Conservation (phyloP, 2,113 vertebrate genomes). For the Excalfactoria chinensis region DNA sequence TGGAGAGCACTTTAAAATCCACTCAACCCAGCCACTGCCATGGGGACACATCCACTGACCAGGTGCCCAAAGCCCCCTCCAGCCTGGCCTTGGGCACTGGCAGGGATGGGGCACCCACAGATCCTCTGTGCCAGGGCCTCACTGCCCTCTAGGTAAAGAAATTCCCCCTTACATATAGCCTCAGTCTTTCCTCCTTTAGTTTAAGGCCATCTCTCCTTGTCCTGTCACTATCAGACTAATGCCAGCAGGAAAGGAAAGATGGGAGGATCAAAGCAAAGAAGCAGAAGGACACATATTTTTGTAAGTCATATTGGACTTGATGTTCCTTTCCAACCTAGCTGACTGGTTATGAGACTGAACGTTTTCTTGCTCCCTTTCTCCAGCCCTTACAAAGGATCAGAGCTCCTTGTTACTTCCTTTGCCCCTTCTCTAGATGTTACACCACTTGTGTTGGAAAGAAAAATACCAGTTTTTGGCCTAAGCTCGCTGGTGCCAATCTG, state of each 20-base stretch:
- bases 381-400: accelerated
- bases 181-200: not conserved
- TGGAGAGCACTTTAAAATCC: not conserved
- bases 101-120: too few species aligned
- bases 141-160: not conserved
- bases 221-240: not conserved
- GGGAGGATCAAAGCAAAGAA: not conserved
- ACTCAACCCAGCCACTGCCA: not conserved
- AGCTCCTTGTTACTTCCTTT: not conserved
- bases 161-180: not conserved
- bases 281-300: not conserved
- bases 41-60: not conserved
- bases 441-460: not conserved
- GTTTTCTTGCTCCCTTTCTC: not conserved
- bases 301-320: not conserved
- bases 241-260: not conserved
- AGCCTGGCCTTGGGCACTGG: not conserved
- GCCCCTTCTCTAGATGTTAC: not conserved
- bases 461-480: not conserved
- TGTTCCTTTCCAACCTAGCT: not conserved
- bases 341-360: not conserved
- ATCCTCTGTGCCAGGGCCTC: not conserved
- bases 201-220: not conserved
- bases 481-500: accelerated
- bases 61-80: not conserved